phyloP scores from a whole-genome alignment of 2,113 vertebrate genomes.

The Amphilophus citrinellus region DNA sequence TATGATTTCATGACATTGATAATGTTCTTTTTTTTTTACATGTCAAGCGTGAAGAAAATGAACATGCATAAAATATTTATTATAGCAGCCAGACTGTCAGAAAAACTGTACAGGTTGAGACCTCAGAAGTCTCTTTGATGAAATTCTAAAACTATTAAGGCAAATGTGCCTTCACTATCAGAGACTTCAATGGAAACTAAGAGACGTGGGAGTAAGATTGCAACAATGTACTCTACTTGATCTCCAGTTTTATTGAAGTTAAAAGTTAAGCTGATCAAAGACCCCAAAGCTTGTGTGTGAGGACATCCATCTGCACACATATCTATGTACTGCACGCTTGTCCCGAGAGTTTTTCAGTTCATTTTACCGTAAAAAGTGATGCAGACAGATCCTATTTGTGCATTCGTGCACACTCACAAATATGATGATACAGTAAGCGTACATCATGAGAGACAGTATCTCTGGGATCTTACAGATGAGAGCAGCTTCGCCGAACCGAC shows the following conservation, averaged over 20 bases:
- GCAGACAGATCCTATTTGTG: conserved; percentile 27
- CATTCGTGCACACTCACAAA: neutral
- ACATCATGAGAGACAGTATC: neutral
- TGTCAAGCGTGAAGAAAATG: conserved; percentile 32
- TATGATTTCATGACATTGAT: neutral
- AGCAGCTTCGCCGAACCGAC: conserved; percentile 2
- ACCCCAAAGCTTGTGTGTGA: neutral
- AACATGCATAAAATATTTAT: conserved; percentile 68
- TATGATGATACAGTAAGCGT: neutral
- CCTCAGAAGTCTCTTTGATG: conserved; percentile 59
- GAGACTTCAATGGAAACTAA: conserved; percentile 57
- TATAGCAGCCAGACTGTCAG: conserved; percentile 33
- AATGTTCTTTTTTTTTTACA: conserved; percentile 14
- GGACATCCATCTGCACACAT: neutral
- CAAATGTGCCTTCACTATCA: conserved; percentile 42
- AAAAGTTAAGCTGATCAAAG: conserved; percentile 60
- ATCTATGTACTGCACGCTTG: neutral
- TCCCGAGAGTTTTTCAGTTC: neutral
- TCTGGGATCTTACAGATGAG: conserved; percentile 33
- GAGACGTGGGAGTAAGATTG: conserved; percentile 29
- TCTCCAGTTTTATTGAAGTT: conserved; percentile 47
- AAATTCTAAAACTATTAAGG: conserved; percentile 59
- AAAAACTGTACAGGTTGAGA: conserved; percentile 54
- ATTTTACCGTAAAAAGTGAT: neutral
- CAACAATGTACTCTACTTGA: conserved; percentile 37